These are phyloP conservation scores for Pandemis cinnamomeana DNA, from an alignment of 2,888 invertebrate genomes.

Conservation along the genomic window DNA sequence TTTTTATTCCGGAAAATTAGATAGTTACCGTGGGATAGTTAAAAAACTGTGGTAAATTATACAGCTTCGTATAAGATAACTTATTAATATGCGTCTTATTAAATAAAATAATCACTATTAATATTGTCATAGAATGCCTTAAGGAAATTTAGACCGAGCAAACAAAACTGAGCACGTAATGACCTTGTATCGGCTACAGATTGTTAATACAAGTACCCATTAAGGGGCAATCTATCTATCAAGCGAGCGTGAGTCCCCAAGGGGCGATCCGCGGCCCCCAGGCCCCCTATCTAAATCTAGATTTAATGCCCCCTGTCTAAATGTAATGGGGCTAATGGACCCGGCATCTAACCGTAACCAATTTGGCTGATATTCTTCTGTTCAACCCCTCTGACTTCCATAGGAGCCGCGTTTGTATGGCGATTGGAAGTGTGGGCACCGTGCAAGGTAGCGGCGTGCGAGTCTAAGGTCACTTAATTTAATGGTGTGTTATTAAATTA, in stretches of 20 bases:
- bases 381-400: neutral
- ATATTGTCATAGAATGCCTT: no score
- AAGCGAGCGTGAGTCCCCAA: conserved; percentile 19
- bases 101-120: no score
- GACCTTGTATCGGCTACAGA: conserved; percentile 9
- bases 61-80: no score
- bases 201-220: conserved; percentile 17
- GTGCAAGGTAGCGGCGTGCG: neutral
- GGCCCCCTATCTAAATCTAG: conserved; percentile 28
- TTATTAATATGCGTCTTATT: no score
- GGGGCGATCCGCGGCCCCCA: conserved; percentile 10
- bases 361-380: conserved; percentile 12
- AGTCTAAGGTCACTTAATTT: neutral
- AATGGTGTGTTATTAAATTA: neutral
- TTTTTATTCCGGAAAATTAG: no score
- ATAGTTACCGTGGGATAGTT: no score
- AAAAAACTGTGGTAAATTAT: no score
- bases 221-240: conserved; percentile 32
- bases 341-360: neutral
- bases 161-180: neutral
- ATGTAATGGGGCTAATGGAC: conserved; percentile 20
- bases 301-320: conserved; percentile 28
- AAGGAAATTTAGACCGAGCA: neutral
- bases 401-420: neutral
- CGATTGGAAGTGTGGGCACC: neutral